phyloP scores from a whole-genome alignment of 2,797 vertebrate genomes.

The Chloroceryle amazona region DNA sequence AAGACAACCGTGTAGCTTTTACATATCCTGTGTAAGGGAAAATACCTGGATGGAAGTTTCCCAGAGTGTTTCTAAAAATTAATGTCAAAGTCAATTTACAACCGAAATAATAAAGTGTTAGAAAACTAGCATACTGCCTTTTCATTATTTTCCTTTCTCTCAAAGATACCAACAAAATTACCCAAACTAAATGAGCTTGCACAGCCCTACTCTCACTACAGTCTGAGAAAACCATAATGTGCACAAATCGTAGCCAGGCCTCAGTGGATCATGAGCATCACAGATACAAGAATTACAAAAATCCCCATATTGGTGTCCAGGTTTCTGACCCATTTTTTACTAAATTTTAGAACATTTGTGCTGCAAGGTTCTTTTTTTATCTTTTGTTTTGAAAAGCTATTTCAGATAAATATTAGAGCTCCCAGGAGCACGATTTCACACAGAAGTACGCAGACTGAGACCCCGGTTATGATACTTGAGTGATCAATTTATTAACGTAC shows the following conservation, averaged over 20 bases:
- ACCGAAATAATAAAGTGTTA: neutral
- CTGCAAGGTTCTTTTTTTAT: neutral
- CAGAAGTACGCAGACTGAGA: neutral
- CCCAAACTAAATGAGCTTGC: neutral
- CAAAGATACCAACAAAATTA: neutral
- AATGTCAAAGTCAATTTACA: neutral
- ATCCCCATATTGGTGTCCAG: neutral
- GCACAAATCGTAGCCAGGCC: neutral
- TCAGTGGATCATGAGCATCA: neutral
- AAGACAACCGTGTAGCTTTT: neutral
- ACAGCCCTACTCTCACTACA: neutral
- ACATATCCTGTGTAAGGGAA: neutral
- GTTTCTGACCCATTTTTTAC: neutral
- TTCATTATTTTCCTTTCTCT: neutral
- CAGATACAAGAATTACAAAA: neutral
- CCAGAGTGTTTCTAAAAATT: neutral
- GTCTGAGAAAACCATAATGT: neutral
- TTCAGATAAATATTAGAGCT: neutral
- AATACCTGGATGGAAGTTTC: neutral
- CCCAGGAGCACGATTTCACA: neutral
- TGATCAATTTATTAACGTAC: neutral
- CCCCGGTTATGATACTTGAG: fast-evolving
- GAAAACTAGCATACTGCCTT: too few relatives aligned
- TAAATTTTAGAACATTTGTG: neutral
- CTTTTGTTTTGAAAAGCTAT: neutral